Conservation (phyloP, 2,888 invertebrate genomes). For the Drosophila vallismaia region DNA sequence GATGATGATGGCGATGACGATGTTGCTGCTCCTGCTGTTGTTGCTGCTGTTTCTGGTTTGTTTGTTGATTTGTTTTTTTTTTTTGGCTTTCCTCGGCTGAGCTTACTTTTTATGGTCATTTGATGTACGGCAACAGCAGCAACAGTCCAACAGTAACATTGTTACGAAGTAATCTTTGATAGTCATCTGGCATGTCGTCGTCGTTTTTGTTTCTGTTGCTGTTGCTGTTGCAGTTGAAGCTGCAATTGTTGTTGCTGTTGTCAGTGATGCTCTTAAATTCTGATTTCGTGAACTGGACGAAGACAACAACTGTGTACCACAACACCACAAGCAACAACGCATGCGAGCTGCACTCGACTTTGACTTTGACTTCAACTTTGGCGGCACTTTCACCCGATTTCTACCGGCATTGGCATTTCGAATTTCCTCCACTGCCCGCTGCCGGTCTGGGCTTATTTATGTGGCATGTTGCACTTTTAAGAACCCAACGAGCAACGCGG, state of each 20-base stretch:
- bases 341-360: constrained; percentile 57
- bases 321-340: constrained; percentile 49
- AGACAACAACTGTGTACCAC: constrained; percentile 12
- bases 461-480: constrained; percentile 74
- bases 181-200: constrained; percentile 66
- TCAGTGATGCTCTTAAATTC: constrained; percentile 66
- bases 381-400: constrained; percentile 78
- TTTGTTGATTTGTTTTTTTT: constrained; percentile 62
- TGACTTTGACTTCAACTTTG: constrained; percentile 61
- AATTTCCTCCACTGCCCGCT: constrained; percentile 63
- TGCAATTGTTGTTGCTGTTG: constrained; percentile 30
- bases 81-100: constrained; percentile 54
- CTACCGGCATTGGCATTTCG: constrained; percentile 74
- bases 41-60: constrained; percentile 42
- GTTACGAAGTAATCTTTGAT: constrained; percentile 70
- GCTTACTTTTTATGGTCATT: constrained; percentile 74
- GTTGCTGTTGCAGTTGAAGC: constrained; percentile 26
- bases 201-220: constrained; percentile 5
- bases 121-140: constrained; percentile 54
- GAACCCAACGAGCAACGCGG: constrained; percentile 33
- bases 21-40: constrained; percentile 28
- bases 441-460: constrained; percentile 63
- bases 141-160: constrained; percentile 51
- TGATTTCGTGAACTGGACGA: constrained; percentile 76
- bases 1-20: constrained; percentile 37